phyloP scores from a whole-genome alignment of 2,888 invertebrate genomes.

The Microctonus aethiopoides region DNA sequence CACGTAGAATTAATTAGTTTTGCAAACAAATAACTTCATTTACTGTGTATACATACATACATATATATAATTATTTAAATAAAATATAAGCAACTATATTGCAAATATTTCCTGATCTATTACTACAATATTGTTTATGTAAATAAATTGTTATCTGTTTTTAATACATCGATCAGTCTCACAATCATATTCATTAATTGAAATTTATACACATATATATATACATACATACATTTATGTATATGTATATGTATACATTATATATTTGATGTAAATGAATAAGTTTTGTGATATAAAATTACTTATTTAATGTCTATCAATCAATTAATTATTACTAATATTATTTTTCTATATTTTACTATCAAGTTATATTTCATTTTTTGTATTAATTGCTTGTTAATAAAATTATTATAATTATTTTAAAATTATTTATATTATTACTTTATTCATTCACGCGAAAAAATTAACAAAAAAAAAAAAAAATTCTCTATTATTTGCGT shows the following conservation, averaged over 20 bases:
- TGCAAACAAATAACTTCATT: slow-evolving; percentile 19
- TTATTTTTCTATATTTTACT: slow-evolving; percentile 6
- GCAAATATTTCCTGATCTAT: slow-evolving; percentile 34
- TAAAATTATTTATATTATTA: slow-evolving; percentile 18
- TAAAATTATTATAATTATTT: slow-evolving; percentile 19
- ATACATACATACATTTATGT: slow-evolving; percentile 29
- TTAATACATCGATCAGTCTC: slow-evolving; percentile 67
- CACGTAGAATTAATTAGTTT: slow-evolving; percentile 28
- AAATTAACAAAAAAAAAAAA: too few species aligned
- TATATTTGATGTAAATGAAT: slow-evolving; percentile 41
- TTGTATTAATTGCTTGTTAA: not conserved
- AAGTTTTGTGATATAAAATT: slow-evolving; percentile 27
- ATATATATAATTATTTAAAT: slow-evolving; percentile 19
- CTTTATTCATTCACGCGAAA: slow-evolving; percentile 18
- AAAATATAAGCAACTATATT: slow-evolving; percentile 28
- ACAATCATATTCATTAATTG: slow-evolving; percentile 59
- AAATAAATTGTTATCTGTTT: slow-evolving; percentile 61
- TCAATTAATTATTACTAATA: slow-evolving; percentile 4
- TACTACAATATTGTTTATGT: slow-evolving; percentile 48
- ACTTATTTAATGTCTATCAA: slow-evolving; percentile 20
- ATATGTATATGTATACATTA: slow-evolving; percentile 27
- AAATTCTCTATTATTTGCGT: slow-evolving; percentile 34
- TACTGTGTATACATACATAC: slow-evolving; percentile 34
- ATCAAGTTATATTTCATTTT: not conserved
- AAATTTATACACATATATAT: slow-evolving; percentile 35